Percentiles rank a stretch among this genome's conserved stretches.
phyloP scores from a whole-genome alignment of 2,113 vertebrate species.

The Sardina pilchardus region DNA sequence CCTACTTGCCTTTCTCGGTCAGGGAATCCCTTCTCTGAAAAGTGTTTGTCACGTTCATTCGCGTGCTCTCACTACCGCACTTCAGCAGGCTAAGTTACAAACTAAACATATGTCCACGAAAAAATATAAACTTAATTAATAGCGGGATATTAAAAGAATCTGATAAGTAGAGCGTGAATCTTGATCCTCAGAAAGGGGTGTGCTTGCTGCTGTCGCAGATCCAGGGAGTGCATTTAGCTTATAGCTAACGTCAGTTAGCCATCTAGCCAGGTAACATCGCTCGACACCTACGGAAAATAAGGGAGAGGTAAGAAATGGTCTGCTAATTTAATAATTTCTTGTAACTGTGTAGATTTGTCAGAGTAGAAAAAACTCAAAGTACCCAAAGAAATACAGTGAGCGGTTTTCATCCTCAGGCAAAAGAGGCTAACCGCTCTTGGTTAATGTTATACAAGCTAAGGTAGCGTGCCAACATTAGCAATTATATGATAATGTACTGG shows the following conservation, averaged over 20 bases:
- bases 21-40: not conserved
- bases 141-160: not conserved
- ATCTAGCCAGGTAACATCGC: slow-evolving; percentile 10
- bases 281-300: not conserved
- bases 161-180: not conserved
- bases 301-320: not conserved
- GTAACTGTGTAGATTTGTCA: not conserved
- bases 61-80: not conserved
- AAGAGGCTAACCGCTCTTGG: not conserved
- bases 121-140: not conserved
- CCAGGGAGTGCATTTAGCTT: slow-evolving; percentile 6
- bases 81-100: not conserved
- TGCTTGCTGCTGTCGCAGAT: not conserved
- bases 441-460: not conserved
- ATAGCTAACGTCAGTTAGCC: slow-evolving; percentile 9
- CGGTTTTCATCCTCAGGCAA: not conserved
- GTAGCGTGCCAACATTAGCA: not conserved
- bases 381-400: not conserved
- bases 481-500: not conserved
- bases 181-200: not conserved
- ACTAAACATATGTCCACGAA: not conserved
- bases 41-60: not conserved
- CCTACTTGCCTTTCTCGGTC: not conserved
- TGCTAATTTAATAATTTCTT: not conserved
- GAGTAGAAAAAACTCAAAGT: not conserved